Evolutionary conservation across 2,797 vertebrate species (phyloP).

Genomic region (Anolis apletophallus): DNA sequence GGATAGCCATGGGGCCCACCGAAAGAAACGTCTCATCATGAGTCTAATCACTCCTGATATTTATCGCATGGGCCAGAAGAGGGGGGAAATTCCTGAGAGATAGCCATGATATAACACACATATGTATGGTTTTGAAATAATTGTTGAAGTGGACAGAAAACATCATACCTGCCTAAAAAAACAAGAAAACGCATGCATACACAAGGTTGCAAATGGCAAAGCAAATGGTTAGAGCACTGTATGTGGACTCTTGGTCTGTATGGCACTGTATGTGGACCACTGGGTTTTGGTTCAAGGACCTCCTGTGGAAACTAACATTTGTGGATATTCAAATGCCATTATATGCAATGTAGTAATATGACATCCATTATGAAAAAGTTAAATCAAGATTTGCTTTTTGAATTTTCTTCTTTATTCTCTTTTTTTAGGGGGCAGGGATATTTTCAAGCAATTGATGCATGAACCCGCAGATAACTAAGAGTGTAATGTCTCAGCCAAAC

Average conservation of each 20-base stretch:
- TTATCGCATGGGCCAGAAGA: neutral
- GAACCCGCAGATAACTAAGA: neutral
- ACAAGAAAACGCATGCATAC: neutral
- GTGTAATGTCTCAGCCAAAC: neutral
- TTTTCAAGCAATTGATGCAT: too few species aligned
- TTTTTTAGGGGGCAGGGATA: too few species aligned
- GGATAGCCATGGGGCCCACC: neutral
- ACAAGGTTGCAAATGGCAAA: neutral
- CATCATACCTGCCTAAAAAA: neutral
- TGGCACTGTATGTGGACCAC: too few species aligned
- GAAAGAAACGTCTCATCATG: neutral
- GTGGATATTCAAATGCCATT: too few species aligned
- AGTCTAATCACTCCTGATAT: constrained; percentile 7
- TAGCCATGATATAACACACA: neutral
- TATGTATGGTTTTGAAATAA: neutral
- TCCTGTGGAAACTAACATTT: too few species aligned
- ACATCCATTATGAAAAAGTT: too few species aligned
- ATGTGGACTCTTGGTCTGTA: too few species aligned
- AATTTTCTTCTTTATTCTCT: too few species aligned
- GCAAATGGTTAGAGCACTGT: neutral
- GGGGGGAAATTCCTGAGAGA: neutral
- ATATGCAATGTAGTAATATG: too few species aligned
- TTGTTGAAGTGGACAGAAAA: neutral
- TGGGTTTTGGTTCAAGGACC: too few species aligned
- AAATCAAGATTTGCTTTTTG: too few species aligned